A percentile compares a stretch with the other conserved stretches of the same genome.
Conservation (phyloP, 1,140 invertebrate genomes). For the Cydia splendana region DNA sequence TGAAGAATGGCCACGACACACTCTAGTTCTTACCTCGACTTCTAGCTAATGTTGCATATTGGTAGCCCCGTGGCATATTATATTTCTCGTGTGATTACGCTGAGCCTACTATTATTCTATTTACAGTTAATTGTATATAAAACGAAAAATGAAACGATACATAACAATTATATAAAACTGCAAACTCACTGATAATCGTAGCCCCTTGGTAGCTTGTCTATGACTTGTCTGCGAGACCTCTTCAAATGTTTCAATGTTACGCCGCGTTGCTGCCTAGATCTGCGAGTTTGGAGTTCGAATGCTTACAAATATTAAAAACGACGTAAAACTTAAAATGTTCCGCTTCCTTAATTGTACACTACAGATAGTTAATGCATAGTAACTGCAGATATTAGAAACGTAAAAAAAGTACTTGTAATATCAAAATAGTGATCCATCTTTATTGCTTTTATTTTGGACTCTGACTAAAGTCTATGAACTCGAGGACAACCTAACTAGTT, state of each 20-base stretch:
- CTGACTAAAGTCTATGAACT: conserved; percentile 19
- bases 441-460: conserved; percentile 24
- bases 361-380: neutral
- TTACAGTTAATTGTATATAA: conserved; percentile 28
- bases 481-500: conserved; percentile 12
- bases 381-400: conserved; percentile 8
- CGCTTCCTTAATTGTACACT: neutral
- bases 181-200: neutral
- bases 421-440: conserved; percentile 5
- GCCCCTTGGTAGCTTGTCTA: neutral
- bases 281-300: neutral
- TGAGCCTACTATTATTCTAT: conserved; percentile 19
- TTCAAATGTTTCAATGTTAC: neutral
- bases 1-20: conserved; percentile 12
- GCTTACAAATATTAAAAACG: conserved; percentile 20
- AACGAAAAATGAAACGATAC: neutral
- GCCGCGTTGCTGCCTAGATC: neutral
- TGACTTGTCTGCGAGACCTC: neutral
- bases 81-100: conserved; percentile 10
- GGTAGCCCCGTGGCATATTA: conserved; percentile 6
- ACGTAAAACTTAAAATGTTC: neutral
- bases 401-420: conserved; percentile 4
- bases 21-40: conserved; percentile 7
- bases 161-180: neutral
- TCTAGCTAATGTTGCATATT: conserved; percentile 15